phyloP scores from a whole-genome alignment of 2,888 invertebrate genomes.

The Biston betularia region DNA sequence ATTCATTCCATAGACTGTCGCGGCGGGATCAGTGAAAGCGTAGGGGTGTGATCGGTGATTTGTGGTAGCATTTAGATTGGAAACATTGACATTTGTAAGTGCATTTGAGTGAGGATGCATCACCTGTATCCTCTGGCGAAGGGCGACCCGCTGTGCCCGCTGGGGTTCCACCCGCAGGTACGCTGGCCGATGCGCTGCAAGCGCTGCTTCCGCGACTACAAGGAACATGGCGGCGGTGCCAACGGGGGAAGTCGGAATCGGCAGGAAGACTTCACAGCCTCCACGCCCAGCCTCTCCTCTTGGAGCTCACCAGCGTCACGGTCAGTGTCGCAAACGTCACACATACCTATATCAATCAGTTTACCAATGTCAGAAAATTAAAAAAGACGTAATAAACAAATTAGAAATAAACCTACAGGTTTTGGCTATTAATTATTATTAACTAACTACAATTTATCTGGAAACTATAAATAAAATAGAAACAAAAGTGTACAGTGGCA shows the following conservation, averaged over 20 bases:
- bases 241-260: conserved; percentile 89
- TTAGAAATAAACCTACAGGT: conserved; percentile 19
- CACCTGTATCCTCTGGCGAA: conserved; percentile 92
- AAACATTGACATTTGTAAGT: conserved; percentile 76
- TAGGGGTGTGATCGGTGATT: conserved; percentile 60
- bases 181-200: conserved; percentile 97
- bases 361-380: background rate
- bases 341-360: background rate
- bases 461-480: conserved; percentile 50
- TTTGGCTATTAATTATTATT: conserved; percentile 41
- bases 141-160: conserved; percentile 95
- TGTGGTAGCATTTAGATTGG: conserved; percentile 72
- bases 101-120: conserved; percentile 87
- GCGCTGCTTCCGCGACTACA: conserved; percentile 96
- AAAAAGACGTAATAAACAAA: conserved; percentile 7
- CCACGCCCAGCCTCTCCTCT: conserved; percentile 91
- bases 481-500: conserved; percentile 68
- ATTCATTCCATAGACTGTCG: conserved; percentile 81
- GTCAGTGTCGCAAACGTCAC: conserved; percentile 62
- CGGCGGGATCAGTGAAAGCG: conserved; percentile 47
- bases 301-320: conserved; percentile 87
- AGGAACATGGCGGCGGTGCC: conserved; percentile 92
- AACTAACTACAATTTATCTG: conserved; percentile 52
- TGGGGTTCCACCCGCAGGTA: conserved; percentile 97
- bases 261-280: conserved; percentile 89